Evolutionary conservation across 2,113 vertebrate species (phyloP), one percentile per base, ranked within the genome.

Genomic region (Egretta garzetta): DNA sequence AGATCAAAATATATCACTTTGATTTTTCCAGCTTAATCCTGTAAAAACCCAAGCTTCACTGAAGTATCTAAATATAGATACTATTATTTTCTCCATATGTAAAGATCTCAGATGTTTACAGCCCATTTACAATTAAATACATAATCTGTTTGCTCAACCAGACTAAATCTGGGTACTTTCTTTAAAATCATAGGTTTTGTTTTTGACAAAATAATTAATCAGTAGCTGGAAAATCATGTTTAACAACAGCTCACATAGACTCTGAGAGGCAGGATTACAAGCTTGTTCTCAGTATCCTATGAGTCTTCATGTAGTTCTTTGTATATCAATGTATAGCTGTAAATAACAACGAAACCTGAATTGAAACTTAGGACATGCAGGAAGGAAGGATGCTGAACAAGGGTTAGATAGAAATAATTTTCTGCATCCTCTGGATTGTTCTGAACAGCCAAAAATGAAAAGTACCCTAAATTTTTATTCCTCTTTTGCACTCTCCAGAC

Each of bases 271-370:
- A 93, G 67, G 60, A 58, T 66, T 41, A 26, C 62, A 84, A 88
- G 74, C 43, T 94, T 96, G 35, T 62, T 93, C 80, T 81, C 74
- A 56, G 6, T 73, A 85, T 70, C 66, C 55, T 35, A 0, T 18
- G 66, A 91, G 77, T 88, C 68, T 96, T 94, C 45, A 81, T 92
- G 96, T 93, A 97, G 74, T 80, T 96, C 73, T 96, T 47, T 94
- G 13, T 84, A 9, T 56, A 55, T 86, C 86, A 80, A 2, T 17
- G 45, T 95, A 26, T 80, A 59, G 87, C 87, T 91, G 26, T 90
- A 80, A 84, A 91, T 59, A 67, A 90, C 64, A 81, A 94, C 71
- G 91, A 96, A 93, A 97, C 76, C 80, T 90, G 55, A 59, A 60
- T 4, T 95, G 72, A 93, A 93, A 66, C 23, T 91, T 77, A 56